These are phyloP conservation scores for Scomber japonicus DNA, from an alignment of 2,113 vertebrate genomes.

Conservation along the genomic window DNA sequence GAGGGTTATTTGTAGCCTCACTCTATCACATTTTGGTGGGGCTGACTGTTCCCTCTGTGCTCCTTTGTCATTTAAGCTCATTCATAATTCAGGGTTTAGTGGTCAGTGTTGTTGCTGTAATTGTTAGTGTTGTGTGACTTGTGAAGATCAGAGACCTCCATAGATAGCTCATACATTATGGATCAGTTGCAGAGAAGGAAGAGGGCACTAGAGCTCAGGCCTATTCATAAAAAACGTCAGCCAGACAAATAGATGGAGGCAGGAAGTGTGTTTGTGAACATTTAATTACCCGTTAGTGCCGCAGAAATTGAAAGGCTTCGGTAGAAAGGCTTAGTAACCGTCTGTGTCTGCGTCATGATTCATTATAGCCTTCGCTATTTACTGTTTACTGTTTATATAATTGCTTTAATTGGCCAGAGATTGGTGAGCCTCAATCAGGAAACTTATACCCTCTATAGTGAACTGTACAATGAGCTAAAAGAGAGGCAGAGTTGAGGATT, in stretches of 20 bases:
- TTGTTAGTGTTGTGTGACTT: constrained; percentile 75
- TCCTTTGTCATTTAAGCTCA: constrained; percentile 58
- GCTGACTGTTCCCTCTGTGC: constrained; percentile 13
- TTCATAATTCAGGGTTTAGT: constrained; percentile 77
- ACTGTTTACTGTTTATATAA: neutral
- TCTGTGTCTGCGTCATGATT: constrained; percentile 36
- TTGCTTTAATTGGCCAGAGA: constrained; percentile 47
- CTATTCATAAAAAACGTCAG: constrained; percentile 59
- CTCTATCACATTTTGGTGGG: constrained; percentile 29
- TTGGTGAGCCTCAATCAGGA: constrained; percentile 21
- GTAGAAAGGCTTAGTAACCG: constrained; percentile 48
- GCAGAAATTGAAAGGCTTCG: constrained; percentile 52
- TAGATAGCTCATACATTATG: constrained; percentile 74
- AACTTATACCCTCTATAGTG: constrained; percentile 10
- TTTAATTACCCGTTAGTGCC: constrained; percentile 66
- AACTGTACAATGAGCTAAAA: constrained; percentile 32
- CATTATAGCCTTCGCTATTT: constrained; percentile 18
- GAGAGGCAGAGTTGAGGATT: constrained; percentile 18
- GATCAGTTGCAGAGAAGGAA: constrained; percentile 47
- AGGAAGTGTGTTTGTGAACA: constrained; percentile 66
- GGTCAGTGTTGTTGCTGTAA: constrained; percentile 61
- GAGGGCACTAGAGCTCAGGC: constrained; percentile 29
- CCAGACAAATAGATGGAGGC: constrained; percentile 35
- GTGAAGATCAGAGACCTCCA: constrained; percentile 70
- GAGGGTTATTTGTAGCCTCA: constrained; percentile 34